Evolutionary conservation across 2,113 vertebrate species (phyloP).

Genomic region (Delphinus delphis): DNA sequence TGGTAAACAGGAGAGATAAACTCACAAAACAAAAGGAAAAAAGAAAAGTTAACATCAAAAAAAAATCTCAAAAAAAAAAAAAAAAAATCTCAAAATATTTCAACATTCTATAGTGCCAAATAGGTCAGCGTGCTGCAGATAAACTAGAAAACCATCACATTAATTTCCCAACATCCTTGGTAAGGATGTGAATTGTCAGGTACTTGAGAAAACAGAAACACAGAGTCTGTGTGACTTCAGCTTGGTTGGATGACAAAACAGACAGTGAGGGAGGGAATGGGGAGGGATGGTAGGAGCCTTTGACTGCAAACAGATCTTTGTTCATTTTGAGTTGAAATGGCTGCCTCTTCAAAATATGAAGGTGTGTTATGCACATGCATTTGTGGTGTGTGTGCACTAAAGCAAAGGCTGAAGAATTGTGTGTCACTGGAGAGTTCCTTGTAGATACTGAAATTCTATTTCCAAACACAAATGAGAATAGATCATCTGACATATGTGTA

Average conservation of each 20-base stretch:
- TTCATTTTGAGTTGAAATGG: not conserved
- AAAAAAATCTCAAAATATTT: not conserved
- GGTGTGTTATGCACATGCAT: no score
- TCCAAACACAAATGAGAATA: not conserved
- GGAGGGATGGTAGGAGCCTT: accelerated
- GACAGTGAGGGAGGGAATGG: not conserved
- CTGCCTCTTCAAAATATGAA: not conserved
- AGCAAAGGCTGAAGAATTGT: not conserved
- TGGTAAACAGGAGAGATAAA: not conserved
- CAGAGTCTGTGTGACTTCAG: accelerated
- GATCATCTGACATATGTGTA: not conserved
- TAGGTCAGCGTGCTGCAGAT: no score
- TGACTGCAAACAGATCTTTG: not conserved
- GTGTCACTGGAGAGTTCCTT: not conserved
- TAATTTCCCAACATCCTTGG: not conserved
- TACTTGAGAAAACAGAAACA: not conserved
- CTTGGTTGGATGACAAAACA: not conserved
- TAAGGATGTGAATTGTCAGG: not conserved
- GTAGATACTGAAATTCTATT: not conserved
- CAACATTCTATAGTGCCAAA: not conserved
- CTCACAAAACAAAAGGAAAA: not conserved
- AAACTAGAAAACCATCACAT: not conserved
- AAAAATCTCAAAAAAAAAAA: not conserved
- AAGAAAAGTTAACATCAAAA: not conserved
- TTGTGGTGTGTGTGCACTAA: not conserved